Conservation (phyloP, 1,140 invertebrate genomes). For the Drosophila littoralis region DNA sequence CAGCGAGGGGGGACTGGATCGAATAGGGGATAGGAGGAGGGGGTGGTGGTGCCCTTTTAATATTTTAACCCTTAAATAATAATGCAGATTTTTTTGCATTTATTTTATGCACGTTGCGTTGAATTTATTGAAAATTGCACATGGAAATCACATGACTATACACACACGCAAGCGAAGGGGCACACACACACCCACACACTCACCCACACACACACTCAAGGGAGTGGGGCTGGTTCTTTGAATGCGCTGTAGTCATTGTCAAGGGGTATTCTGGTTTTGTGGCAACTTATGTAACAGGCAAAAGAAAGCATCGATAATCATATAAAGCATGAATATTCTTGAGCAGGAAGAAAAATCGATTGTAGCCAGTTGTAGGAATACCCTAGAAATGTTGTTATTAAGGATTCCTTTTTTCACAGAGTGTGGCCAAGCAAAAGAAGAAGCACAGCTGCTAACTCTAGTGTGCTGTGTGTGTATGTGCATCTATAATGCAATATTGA, state of each 20-base stretch:
- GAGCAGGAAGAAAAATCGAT: too few species aligned
- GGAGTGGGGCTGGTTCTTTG: conserved; percentile 14
- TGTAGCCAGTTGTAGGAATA: too few species aligned
- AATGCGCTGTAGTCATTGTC: not conserved
- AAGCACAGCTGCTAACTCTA: too few species aligned
- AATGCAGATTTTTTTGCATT: conserved; percentile 52
- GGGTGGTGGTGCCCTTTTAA: not conserved
- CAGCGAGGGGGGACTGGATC: conserved; percentile 5
- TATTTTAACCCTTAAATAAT: conserved; percentile 79
- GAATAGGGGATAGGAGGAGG: not conserved
- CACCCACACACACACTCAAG: not conserved
- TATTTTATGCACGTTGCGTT: conserved; percentile 44
- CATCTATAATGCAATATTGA: too few species aligned
- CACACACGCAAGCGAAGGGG: not conserved
- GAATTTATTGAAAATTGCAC: conserved; percentile 63
- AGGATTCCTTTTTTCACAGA: too few species aligned
- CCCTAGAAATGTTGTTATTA: too few species aligned
- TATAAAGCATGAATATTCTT: too few species aligned
- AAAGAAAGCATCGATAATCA: not conserved
- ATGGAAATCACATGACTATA: conserved; percentile 26
- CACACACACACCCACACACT: not conserved
- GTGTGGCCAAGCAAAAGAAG: too few species aligned
- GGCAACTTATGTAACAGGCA: not conserved
- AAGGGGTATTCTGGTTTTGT: not conserved
- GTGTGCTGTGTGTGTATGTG: too few species aligned